phyloP scores from a whole-genome alignment of 1,140 invertebrate genomes.

The Ostrea edulis region DNA sequence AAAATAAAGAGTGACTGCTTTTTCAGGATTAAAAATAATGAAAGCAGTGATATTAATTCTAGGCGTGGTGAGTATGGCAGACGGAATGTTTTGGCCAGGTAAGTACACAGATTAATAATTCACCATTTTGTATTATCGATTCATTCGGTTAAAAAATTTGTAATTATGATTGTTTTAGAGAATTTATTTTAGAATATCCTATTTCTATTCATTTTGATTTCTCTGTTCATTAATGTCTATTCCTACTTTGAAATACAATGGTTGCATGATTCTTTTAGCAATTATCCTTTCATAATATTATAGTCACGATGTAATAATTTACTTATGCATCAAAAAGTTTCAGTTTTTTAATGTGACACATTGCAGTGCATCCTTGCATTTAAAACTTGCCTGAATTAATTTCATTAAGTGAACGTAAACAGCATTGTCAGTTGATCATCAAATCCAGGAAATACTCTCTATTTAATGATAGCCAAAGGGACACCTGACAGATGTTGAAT shows the following conservation, averaged over 20 bases:
- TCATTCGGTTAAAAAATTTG: neutral
- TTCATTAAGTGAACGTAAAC: neutral
- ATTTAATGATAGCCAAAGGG: neutral
- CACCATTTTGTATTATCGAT: neutral
- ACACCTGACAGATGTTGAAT: neutral
- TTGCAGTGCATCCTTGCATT: neutral
- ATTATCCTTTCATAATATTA: too few relatives aligned
- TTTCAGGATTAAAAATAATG: conserved; percentile 7
- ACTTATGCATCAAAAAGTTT: too few relatives aligned
- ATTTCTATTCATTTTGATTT: neutral
- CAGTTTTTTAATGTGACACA: neutral
- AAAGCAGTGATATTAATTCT: neutral
- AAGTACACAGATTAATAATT: neutral
- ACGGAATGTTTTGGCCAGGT: conserved; percentile 4
- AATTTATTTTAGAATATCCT: neutral
- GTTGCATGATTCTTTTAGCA: neutral
- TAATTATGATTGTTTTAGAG: neutral
- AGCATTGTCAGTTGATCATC: neutral
- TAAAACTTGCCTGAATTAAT: neutral
- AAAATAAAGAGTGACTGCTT: neutral
- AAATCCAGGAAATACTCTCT: neutral
- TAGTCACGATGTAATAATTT: too few relatives aligned
- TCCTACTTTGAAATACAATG: neutral
- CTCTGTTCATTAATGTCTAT: neutral
- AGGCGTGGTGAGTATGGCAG: neutral